Conservation (phyloP, 1,140 invertebrate genomes). For the Drosophila sp. region DNA sequence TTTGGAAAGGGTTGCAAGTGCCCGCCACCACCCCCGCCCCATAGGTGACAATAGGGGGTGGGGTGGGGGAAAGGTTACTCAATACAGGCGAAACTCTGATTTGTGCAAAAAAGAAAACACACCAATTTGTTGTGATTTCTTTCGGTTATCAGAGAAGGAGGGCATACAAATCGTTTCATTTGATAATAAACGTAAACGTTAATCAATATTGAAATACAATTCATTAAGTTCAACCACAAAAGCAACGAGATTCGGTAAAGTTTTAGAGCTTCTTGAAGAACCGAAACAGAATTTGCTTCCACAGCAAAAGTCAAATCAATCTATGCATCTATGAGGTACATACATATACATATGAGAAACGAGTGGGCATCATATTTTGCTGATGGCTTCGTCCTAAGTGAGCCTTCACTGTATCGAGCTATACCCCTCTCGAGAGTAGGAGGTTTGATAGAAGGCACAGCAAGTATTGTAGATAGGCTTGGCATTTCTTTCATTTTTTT, state of each 20-base stretch:
- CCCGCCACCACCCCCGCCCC: not conserved
- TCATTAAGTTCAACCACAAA: too few relatives aligned
- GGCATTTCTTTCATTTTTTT: not conserved
- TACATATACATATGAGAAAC: not conserved
- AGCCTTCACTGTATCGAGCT: conserved; percentile 12
- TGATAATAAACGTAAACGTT: too few relatives aligned
- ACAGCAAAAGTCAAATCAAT: too few relatives aligned
- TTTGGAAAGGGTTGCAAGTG: conserved; percentile 17
- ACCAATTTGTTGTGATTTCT: not conserved
- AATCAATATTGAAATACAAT: too few relatives aligned
- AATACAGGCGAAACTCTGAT: conserved; percentile 7
- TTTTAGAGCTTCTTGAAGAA: too few relatives aligned
- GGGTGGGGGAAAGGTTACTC: not conserved
- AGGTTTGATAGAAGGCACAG: not conserved
- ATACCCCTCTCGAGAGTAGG: not conserved
- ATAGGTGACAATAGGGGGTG: not conserved
- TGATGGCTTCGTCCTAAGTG: not conserved
- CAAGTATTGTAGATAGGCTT: conserved; percentile 23
- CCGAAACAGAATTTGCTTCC: too few relatives aligned
- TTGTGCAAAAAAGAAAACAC: not conserved
- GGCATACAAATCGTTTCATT: not conserved
- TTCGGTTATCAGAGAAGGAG: not conserved
- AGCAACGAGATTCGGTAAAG: too few relatives aligned
- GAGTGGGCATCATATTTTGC: too few relatives aligned
- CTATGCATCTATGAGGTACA: not conserved